A percentile compares a stretch with the other conserved stretches of the same genome.
Conservation (phyloP, 2,888 invertebrate genomes). For the Campoplex nolae region DNA sequence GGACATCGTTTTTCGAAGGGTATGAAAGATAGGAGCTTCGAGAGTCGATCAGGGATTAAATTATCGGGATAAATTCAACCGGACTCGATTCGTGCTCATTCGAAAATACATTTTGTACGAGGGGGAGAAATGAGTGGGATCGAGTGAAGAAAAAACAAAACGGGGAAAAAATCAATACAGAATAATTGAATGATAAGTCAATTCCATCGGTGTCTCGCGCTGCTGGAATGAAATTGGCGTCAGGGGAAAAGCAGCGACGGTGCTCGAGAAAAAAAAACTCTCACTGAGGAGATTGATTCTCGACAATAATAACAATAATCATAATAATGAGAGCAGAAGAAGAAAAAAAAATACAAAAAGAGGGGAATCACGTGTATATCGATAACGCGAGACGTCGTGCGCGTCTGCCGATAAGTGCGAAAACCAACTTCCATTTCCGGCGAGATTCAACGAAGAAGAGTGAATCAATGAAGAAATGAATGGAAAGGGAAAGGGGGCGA, state of each 20-base stretch:
- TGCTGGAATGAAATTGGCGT: slow-evolving; percentile 32
- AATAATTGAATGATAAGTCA: slow-evolving; percentile 56
- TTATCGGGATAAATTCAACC: slow-evolving; percentile 24
- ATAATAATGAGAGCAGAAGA: neutral
- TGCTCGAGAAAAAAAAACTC: slow-evolving; percentile 40
- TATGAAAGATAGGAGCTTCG: neutral
- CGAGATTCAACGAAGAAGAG: slow-evolving; percentile 25
- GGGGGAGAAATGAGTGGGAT: neutral
- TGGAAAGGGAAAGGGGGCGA: slow-evolving; percentile 12
- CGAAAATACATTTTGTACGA: neutral
- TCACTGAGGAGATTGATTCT: slow-evolving; percentile 52
- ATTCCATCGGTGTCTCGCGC: slow-evolving; percentile 31
- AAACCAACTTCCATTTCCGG: slow-evolving; percentile 75
- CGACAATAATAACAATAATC: slow-evolving; percentile 52
- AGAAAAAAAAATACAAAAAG: neutral
- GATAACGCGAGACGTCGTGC: slow-evolving; percentile 51
- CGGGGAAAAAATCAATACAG: slow-evolving; percentile 33
- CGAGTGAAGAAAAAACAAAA: neutral
- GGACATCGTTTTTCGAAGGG: neutral
- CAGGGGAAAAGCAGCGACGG: slow-evolving; percentile 13
- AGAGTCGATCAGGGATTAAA: slow-evolving; percentile 31
- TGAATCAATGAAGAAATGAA: slow-evolving; percentile 20
- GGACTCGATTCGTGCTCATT: neutral
- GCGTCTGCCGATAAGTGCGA: slow-evolving; percentile 75
- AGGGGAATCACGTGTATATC: slow-evolving; percentile 34